phyloP scores from a whole-genome alignment of 1,140 invertebrate species.

The Homarus americanus region DNA sequence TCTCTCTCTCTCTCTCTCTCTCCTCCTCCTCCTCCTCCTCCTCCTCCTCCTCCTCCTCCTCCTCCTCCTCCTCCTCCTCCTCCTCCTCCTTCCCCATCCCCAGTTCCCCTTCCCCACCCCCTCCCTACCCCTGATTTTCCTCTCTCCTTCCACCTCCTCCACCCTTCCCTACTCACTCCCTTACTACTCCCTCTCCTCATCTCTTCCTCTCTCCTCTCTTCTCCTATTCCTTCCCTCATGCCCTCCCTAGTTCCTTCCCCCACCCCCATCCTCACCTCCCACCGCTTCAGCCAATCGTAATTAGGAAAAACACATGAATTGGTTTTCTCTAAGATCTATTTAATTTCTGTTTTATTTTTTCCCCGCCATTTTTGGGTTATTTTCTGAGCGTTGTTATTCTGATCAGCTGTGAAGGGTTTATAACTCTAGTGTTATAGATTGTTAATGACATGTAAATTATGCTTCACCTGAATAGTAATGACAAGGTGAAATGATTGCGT shows the following conservation, averaged over 20 bases:
- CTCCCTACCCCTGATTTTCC: neutral
- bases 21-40: neutral
- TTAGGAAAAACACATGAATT: neutral
- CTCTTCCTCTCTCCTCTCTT: neutral
- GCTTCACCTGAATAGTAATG: too few relatives aligned
- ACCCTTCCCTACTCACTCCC: neutral
- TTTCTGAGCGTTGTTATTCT: too few relatives aligned
- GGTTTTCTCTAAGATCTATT: neutral
- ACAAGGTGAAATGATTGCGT: too few relatives aligned
- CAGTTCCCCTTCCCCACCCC: neutral
- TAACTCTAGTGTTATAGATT: too few relatives aligned
- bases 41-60: neutral
- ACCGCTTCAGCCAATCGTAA: neutral
- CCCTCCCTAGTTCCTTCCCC: too few relatives aligned
- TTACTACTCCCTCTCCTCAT: neutral
- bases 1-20: conserved; percentile 9
- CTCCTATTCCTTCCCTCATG: neutral
- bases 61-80: neutral
- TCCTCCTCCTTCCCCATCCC: neutral
- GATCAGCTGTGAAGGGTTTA: too few relatives aligned
- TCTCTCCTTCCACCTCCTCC: neutral
- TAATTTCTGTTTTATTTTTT: neutral
- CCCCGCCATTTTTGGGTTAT: too few relatives aligned
- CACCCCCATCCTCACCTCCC: neutral
- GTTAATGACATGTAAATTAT: too few relatives aligned